Percentiles rank a stretch among this genome's conserved stretches.
These are phyloP conservation scores for Phalera bucephala DNA, from an alignment of 2,888 invertebrate genomes.

Conservation along the genomic window DNA sequence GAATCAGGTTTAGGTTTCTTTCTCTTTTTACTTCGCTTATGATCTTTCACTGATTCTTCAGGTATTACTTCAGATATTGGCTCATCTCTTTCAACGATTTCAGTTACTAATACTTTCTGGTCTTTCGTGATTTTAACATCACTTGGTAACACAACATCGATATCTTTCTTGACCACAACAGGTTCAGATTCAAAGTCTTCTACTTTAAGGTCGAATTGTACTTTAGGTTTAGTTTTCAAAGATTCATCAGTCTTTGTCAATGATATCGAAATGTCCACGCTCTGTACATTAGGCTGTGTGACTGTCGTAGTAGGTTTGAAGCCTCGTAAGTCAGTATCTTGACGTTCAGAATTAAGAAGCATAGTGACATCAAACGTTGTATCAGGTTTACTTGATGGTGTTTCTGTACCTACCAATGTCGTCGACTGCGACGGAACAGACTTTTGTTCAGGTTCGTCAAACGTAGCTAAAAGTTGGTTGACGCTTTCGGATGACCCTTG, in stretches of 20 bases:
- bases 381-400: conserved; percentile 23
- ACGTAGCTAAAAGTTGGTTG: conserved; percentile 38
- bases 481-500: conserved; percentile 48
- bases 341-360: conserved; percentile 61
- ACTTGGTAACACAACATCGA: conserved; percentile 59
- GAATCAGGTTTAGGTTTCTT: conserved; percentile 83
- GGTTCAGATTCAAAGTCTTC: conserved; percentile 53
- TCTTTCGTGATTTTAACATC: conserved; percentile 51
- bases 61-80: conserved; percentile 27
- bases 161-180: conserved; percentile 60
- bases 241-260: conserved; percentile 49
- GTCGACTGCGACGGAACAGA: conserved; percentile 44
- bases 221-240: conserved; percentile 51
- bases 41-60: conserved; percentile 53
- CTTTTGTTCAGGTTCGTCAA: conserved; percentile 57
- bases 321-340: conserved; percentile 46
- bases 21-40: conserved; percentile 84
- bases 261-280: conserved; percentile 64
- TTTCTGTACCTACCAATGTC: conserved; percentile 19
- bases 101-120: conserved; percentile 31
- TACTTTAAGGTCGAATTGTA: conserved; percentile 59
- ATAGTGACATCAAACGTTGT: conserved; percentile 43
- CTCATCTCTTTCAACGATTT: conserved; percentile 63
- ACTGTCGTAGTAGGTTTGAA: conserved; percentile 20
- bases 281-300: conserved; percentile 37